Conservation (phyloP, 2,888 invertebrate species). For the Timandra comae region DNA sequence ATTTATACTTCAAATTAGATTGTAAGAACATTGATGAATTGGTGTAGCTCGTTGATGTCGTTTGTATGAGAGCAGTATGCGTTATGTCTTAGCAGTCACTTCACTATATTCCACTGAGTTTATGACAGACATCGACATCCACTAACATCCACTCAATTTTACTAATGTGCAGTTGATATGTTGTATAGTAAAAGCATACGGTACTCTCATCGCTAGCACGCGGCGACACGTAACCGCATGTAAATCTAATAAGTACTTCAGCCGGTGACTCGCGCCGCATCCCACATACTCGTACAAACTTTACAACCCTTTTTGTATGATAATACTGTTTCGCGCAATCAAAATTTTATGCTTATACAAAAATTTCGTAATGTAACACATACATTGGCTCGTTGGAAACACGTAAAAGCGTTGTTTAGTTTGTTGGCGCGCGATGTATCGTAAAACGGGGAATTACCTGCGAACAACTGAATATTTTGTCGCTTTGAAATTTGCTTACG, state of each 20-base stretch:
- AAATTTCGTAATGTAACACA: constrained; percentile 9
- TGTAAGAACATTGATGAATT: too few relatives aligned
- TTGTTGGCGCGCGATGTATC: constrained; percentile 10
- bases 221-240: constrained; percentile 2
- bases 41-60: too few relatives aligned
- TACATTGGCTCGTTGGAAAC: constrained; percentile 8
- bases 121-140: too few relatives aligned
- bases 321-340: constrained; percentile 19
- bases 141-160: too few relatives aligned
- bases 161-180: too few relatives aligned
- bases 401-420: constrained; percentile 6
- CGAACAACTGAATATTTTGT: background rate
- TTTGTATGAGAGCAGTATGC: too few relatives aligned
- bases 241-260: constrained; percentile 7
- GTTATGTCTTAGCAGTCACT: too few relatives aligned
- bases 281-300: constrained; percentile 2
- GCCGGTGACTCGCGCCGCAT: background rate
- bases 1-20: too few relatives aligned
- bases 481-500: too few relatives aligned
- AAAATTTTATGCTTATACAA: constrained; percentile 14
- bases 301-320: constrained; percentile 16
- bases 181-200: too few relatives aligned
- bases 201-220: too few relatives aligned
- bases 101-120: too few relatives aligned
- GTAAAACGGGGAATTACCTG: constrained; percentile 13